Evolutionary conservation across 23 tunicate genomes (phyloP), one percentile per base, ranked within the genome.

Genomic region (Halocynthia aurantium): DNA sequence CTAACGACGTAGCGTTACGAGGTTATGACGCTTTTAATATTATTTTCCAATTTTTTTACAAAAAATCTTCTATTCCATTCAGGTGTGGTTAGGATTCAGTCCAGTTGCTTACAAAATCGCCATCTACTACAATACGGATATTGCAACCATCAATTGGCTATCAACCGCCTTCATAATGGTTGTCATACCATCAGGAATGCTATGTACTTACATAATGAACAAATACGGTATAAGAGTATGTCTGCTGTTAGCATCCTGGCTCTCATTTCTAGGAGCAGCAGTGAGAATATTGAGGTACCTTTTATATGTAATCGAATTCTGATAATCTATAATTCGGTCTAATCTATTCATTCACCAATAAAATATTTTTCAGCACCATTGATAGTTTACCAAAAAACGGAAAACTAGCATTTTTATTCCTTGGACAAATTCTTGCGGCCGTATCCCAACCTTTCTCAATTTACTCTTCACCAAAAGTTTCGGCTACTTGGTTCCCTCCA

Each of bases 61-160:
- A 31, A 31, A 31, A 4, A 31, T 0, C 1, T 31, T 31, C 44
- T 31, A 31, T 31, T 31, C 44, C 44, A 31, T 31, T 70, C 86
- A 90, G 97, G 75, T 82, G 0, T 90, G 97, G 97, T 81, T 90
- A 9, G 87, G 91, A 40, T 90, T 90, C 65, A 79, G 86, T n/a
- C 57, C 90, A 6, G 83, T 90, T 55, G 84, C 97, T 7, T 90
- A 90, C 81, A 81, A 66, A 63, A 83, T 90, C 7, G 58, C 70
- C 56, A 62, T 20, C 8, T 90, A 58, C 69, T 90, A 90, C 83
- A 71, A 85, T 44, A 90, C 97, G 8, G 50, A 44, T 20, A 54
- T 90, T 6, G 81, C 17, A 13, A 72, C 90, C 22, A 85, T 90
- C 64, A 90, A 90, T 73, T 81, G 84, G 83, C 79, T 85, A n/a